Percentiles rank a stretch among this genome's conserved stretches.
phyloP scores from a whole-genome alignment of 2,888 invertebrate genomes.

The Lamproptera curius region DNA sequence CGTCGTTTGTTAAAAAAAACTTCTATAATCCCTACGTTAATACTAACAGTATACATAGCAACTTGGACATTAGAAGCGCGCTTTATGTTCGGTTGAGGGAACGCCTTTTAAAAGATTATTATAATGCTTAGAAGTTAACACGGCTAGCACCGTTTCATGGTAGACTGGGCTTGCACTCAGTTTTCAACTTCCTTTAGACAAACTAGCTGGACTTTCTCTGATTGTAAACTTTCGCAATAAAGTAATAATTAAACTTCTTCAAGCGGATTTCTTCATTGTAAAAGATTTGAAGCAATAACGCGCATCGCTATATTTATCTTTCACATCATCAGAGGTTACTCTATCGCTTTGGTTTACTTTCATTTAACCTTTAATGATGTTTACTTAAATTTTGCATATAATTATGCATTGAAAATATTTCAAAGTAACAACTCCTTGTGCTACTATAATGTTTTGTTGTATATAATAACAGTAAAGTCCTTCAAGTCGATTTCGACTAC shows the following conservation, averaged over 20 bases:
- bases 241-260: slow-evolving; percentile 22
- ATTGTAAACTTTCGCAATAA: slow-evolving; percentile 22
- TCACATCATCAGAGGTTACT: not conserved
- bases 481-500: too few species aligned
- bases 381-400: too few species aligned
- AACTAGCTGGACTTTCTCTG: slow-evolving; percentile 21
- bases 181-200: slow-evolving; percentile 16
- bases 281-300: slow-evolving; percentile 7
- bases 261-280: slow-evolving; percentile 14
- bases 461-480: too few species aligned
- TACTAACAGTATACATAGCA: too few species aligned
- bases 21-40: too few species aligned
- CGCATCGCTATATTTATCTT: slow-evolving; percentile 1
- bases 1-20: too few species aligned
- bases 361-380: too few species aligned
- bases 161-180: slow-evolving; percentile 12
- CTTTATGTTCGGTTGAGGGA: slow-evolving; percentile 1
- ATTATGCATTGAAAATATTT: too few species aligned
- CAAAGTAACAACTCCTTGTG: too few species aligned
- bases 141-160: slow-evolving; percentile 6
- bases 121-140: slow-evolving; percentile 14
- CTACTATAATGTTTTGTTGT: too few species aligned
- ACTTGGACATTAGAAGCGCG: not conserved
- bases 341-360: not conserved
- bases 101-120: not conserved